These are phyloP conservation scores for Amniataba percoides DNA, from an alignment of 2,797 vertebrate species.

Conservation along the genomic window DNA sequence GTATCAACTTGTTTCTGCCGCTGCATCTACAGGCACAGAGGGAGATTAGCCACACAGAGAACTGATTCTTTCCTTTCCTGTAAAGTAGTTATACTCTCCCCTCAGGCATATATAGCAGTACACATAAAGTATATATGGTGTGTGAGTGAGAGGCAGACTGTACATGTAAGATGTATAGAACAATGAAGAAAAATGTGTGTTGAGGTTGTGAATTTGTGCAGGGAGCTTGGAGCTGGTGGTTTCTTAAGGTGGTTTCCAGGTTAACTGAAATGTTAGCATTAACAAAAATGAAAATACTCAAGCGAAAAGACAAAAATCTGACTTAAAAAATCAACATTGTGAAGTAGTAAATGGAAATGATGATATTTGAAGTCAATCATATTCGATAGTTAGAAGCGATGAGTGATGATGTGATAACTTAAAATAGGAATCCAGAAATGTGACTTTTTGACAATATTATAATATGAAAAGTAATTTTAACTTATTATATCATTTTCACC, in stretches of 20 bases:
- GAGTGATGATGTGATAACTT: too few relatives aligned
- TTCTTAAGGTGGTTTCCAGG: neutral
- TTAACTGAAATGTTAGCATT: neutral
- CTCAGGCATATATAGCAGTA: neutral
- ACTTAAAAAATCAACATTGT: neutral
- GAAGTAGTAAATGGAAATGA: neutral
- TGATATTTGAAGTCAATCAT: neutral
- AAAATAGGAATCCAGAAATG: neutral
- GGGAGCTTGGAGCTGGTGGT: neutral
- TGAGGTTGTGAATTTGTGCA: neutral
- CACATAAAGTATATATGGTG: neutral
- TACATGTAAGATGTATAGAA: neutral
- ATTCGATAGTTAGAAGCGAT: too few relatives aligned
- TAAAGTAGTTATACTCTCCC: neutral
- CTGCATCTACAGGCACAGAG: neutral
- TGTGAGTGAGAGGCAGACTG: neutral
- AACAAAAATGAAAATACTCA: neutral
- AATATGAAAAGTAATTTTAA: neutral
- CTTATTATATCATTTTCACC: neutral
- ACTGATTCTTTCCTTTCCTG: neutral
- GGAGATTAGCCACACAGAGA: neutral
- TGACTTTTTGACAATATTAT: neutral
- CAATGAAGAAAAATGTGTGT: neutral
- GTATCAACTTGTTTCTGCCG: slow-evolving; percentile 45
- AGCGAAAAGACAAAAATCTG: neutral